Base-by-base conservation (phyloP, 2,888 invertebrate species). In the Thereva unica region DNA sequence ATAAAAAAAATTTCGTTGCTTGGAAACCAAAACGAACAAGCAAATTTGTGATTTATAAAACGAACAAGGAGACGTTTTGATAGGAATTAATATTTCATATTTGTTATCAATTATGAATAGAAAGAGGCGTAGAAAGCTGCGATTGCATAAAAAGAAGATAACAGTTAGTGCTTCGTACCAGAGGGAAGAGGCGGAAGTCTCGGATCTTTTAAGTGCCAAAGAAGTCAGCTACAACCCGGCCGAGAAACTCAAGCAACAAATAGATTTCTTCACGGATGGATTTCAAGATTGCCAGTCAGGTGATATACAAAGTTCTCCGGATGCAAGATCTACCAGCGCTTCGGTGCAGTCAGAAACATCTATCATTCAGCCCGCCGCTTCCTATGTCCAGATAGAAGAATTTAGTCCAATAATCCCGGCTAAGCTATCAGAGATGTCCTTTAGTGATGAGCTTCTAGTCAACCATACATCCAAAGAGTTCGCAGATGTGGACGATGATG, bases 341-440 rank as follows among this genome's bases (percentile, higher is more conserved):
- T 4, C 47, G 86, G 80, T 77, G 83, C 83, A 82, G 81, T 83
- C 64, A 78, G 38, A 56, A 41, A 61, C 53, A 9, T 69, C 71
- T 4, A 57, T 69, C 63, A 64, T 72, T 38, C 65, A 73, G 38
- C 69, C 75, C 6, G 75, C 74, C 0, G 75, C 76, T 0, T 77
- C 77, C 1, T 80, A 77, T 47, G 73, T 81, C 53, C 74, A 77
- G 71, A 75, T 80, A n/a, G 80, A 80, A 10, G 69, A 75, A 5
- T 67, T 72, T 4, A 71, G 52, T 1, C 52, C 74, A 0, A 68
- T 75, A 1, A 71, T 70, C 57, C 52, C 67, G 9, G 61, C 71
- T 6, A 40, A 70, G 41, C 47, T 68, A 5, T 63, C 40, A 1
- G 73, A 73, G 54, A 66, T 68, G 0, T 38, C 72, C 54, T 71